These are phyloP conservation scores for Melanchra persicariae DNA, from an alignment of 2,888 invertebrate species.

Conservation along the genomic window DNA sequence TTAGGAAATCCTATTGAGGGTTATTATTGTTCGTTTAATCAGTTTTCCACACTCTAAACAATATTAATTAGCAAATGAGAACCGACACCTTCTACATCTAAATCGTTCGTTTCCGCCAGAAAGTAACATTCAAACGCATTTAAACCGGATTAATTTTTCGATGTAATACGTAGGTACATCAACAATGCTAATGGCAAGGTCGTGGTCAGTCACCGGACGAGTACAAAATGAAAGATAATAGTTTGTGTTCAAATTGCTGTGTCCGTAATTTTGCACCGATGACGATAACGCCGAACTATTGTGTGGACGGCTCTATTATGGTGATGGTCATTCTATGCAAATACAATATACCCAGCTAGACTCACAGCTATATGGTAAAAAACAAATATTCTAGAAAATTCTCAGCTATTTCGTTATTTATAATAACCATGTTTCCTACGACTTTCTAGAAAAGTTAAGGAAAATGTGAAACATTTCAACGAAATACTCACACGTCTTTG, in stretches of 20 bases:
- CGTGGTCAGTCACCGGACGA: conserved; percentile 67
- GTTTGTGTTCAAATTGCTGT: conserved; percentile 59
- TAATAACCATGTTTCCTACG: neutral
- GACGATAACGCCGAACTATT: conserved; percentile 62
- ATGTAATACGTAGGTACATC: conserved; percentile 21
- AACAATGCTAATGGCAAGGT: conserved; percentile 67
- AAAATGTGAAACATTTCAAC: conserved; percentile 15
- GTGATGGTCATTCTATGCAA: conserved; percentile 49
- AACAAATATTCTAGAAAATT: conserved; percentile 23
- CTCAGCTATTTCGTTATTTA: neutral
- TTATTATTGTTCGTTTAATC: neutral
- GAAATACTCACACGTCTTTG: neutral
- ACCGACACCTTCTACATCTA: neutral
- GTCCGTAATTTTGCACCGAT: conserved; percentile 64
- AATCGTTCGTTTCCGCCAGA: conserved; percentile 13
- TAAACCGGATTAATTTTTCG: conserved; percentile 27
- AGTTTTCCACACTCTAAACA: neutral
- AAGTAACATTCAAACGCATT: conserved; percentile 10
- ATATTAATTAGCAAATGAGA: conserved; percentile 1
- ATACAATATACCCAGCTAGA: conserved; percentile 17
- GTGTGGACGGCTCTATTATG: conserved; percentile 47
- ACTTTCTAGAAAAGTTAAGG: conserved; percentile 19
- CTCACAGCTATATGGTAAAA: conserved; percentile 10
- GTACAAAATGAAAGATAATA: conserved; percentile 67
- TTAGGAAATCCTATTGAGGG: neutral